Base-by-base conservation (phyloP, 2,113 vertebrate species). In the Oreotrochilus melanogaster region DNA sequence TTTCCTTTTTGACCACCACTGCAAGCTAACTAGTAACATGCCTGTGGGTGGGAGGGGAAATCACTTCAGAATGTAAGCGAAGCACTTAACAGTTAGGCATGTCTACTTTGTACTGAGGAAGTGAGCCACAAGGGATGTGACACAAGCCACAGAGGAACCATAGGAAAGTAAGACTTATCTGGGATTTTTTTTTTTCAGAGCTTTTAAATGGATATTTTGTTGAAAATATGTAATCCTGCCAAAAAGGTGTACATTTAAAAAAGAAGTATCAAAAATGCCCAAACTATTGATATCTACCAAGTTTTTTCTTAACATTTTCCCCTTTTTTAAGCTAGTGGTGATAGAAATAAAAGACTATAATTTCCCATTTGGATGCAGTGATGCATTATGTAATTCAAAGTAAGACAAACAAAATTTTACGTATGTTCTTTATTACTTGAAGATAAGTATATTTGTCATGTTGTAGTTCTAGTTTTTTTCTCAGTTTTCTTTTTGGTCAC, bases 1-100 rank as follows among this genome's bases (percentile, higher is more conserved):
- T 74, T 93, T 88, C 16, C 51, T 79, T 93, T 94, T 73, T 71
- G 72, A 88, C 25, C 22, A 73, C 60, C 60, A 35, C 16, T 90
- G 28, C 56, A 47, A 65, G 35, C 14, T 22, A 35, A 24, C 13
- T 74, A 78, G 50, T 92, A 56, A 75, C 7, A 71, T 0, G 0
- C 4, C 14, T 78, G 4, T 6, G 45, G 9, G 17, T 83, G 64
- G 76, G 45, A 50, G 39, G 58, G 30, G 51, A 17, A n/a, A n/a
- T 51, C 14, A 6, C 22, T 79, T 37, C 43, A 70, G 14, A 71
- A 6, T 9, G 2, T 18, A 42, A 64, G 12, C 45, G 27, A 82
- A 76, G n/a, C 9, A 62, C 31, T 79, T 39, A 18, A 28, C 5
- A 58, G 8, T 71, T 79, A 81, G 78, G 10, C 28, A 8, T 37